Percentiles rank a stretch among this genome's conserved stretches.
These are phyloP conservation scores for Sapajus apella DNA, from an alignment of 2,113 vertebrate genomes.

Conservation along the genomic window DNA sequence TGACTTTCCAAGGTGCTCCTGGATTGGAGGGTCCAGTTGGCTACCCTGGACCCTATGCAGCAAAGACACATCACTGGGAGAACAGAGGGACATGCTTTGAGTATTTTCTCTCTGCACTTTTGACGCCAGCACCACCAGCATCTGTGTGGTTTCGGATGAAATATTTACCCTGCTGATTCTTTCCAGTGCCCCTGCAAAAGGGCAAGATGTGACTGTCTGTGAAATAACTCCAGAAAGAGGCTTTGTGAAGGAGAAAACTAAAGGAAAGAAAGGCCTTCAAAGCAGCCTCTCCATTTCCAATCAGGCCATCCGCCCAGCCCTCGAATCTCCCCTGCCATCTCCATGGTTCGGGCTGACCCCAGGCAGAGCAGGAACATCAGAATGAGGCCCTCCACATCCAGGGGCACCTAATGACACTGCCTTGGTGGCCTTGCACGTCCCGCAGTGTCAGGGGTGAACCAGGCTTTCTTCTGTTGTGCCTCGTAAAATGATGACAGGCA, in stretches of 20 bases:
- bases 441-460: constrained; percentile 38
- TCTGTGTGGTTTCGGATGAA: neutral
- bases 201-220: fast-evolving
- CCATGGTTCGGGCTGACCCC: neutral
- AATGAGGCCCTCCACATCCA: neutral
- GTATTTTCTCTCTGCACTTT: neutral
- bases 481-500: constrained; percentile 75
- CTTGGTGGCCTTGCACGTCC: neutral
- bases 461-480: constrained; percentile 54
- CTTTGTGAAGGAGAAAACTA: neutral
- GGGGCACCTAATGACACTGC: neutral
- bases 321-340: too few species aligned
- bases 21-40: neutral
- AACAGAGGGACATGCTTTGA: fast-evolving
- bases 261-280: neutral
- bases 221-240: neutral
- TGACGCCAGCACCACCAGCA: too few species aligned
- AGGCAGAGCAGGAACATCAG: neutral
- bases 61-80: neutral
- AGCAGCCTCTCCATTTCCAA: neutral
- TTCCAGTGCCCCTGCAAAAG: fast-evolving
- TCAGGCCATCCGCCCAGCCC: fast-evolving
- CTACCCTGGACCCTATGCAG: neutral
- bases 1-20: neutral
- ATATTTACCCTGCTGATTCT: neutral